phyloP scores from a whole-genome alignment of 1,140 invertebrate genomes.

The Scaptomyza hsui region DNA sequence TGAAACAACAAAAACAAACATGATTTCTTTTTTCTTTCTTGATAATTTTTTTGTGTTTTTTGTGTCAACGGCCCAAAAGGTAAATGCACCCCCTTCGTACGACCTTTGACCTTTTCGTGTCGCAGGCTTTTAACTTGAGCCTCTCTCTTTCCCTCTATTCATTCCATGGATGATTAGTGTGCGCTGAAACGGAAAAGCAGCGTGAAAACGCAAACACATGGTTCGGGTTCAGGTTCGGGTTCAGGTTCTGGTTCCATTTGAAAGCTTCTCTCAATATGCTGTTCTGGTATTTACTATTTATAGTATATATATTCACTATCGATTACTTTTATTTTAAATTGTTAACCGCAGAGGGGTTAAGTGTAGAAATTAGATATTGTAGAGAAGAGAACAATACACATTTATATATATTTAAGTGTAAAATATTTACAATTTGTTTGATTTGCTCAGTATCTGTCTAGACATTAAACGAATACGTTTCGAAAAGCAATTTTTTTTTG shows the following conservation, averaged over 20 bases:
- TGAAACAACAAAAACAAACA: constrained; percentile 27
- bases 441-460: background rate
- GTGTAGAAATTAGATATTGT: too few species aligned
- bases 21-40: background rate
- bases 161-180: constrained; percentile 25
- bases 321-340: constrained; percentile 34
- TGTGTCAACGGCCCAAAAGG: constrained; percentile 72
- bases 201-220: constrained; percentile 64
- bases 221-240: background rate
- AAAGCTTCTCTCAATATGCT: background rate
- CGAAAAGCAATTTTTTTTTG: background rate
- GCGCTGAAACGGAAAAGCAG: constrained; percentile 63
- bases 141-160: background rate
- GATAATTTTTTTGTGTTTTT: constrained; percentile 36
- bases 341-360: background rate
- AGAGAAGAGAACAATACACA: too few species aligned
- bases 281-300: constrained; percentile 25
- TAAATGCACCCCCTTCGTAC: constrained; percentile 57
- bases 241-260: background rate
- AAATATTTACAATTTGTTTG: background rate
- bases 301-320: constrained; percentile 30
- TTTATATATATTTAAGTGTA: too few species aligned
- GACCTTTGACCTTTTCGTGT: constrained; percentile 75
- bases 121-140: constrained; percentile 36
- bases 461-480: constrained; percentile 13